Percentiles rank a stretch among this genome's conserved stretches.
These are phyloP conservation scores for Rhopilema esculentum DNA, from an alignment of 30 jellyfish, hydroid and myxozoan genomes.

Conservation along the genomic window DNA sequence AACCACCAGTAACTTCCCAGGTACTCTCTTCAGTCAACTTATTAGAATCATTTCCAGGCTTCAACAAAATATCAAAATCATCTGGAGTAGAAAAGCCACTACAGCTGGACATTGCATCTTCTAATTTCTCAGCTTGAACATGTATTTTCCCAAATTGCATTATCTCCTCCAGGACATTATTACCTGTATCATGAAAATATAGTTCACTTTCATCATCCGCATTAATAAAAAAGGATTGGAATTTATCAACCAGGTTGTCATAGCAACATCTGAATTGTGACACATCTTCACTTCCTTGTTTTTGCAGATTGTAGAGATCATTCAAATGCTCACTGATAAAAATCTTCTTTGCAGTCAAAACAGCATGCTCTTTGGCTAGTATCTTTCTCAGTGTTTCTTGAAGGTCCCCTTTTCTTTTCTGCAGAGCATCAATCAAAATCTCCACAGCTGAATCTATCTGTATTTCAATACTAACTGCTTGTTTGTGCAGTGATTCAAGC, in stretches of 20 bases:
- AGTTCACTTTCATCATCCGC: background rate
- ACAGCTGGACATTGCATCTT: background rate
- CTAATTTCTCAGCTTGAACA: background rate
- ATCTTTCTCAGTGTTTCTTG: constrained; percentile 23
- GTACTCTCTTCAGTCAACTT: background rate
- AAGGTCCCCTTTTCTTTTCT: constrained; percentile 17
- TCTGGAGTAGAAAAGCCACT: background rate
- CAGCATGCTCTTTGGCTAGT: constrained; percentile 5
- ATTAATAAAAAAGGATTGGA: background rate
- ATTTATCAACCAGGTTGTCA: constrained; percentile 25
- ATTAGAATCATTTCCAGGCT: background rate
- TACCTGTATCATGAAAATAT: constrained; percentile 2
- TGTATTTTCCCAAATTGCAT: constrained; percentile 19
- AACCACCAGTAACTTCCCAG: background rate
- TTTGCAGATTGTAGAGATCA: background rate
- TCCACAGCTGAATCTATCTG: constrained; percentile 28
- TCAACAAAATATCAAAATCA: background rate
- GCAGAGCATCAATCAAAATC: constrained; percentile 5
- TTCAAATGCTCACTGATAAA: constrained; percentile 6
- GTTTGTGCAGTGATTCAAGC: background rate
- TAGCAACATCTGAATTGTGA: constrained; percentile 19
- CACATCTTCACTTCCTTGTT: background rate
- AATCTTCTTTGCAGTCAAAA: constrained; percentile 3
- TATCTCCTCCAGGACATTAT: background rate
- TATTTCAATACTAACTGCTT: background rate